A percentile compares a stretch with the other conserved stretches of the same genome.
These are phyloP conservation scores for Scophthalmus maximus DNA, from an alignment of 2,113 vertebrate species.

Conservation along the genomic window DNA sequence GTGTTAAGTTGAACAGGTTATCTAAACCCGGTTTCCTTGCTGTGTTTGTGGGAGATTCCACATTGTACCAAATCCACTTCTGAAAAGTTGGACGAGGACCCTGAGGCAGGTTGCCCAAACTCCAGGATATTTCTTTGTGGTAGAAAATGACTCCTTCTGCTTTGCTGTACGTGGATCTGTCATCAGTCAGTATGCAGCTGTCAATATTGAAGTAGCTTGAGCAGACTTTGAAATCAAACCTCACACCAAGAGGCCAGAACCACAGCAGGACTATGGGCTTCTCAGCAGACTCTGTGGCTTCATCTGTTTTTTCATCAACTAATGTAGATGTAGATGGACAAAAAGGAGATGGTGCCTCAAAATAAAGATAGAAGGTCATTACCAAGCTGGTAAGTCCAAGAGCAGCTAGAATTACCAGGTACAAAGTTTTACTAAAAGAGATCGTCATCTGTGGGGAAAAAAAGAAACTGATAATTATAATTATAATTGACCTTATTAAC, in stretches of 20 bases:
- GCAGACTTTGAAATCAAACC: constrained; percentile 86
- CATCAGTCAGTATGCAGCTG: constrained; percentile 87
- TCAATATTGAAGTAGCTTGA: constrained; percentile 85
- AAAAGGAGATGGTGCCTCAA: not conserved
- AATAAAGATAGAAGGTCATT: not conserved
- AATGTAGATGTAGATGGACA: not conserved
- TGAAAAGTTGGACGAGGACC: constrained; percentile 86
- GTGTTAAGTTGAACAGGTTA: constrained; percentile 88
- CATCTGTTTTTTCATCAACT: no score
- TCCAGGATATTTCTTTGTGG: constrained; percentile 83
- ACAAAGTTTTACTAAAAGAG: not conserved
- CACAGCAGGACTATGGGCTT: constrained; percentile 88
- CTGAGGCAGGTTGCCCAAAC: constrained; percentile 85
- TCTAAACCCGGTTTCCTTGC: constrained; percentile 82
- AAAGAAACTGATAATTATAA: not conserved
- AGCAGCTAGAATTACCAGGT: not conserved
- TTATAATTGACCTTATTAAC: not conserved
- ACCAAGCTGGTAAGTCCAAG: not conserved
- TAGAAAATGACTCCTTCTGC: constrained; percentile 86
- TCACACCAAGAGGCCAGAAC: constrained; percentile 88
- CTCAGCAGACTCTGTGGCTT: constrained; percentile 32
- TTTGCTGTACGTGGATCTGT: constrained; percentile 84
- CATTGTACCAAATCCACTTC: constrained; percentile 91
- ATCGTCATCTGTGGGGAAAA: constrained; percentile 30
- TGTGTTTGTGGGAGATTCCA: constrained; percentile 89